Percentiles rank a stretch among this genome's conserved stretches.
These are phyloP conservation scores for Brachynemurus nebulosus DNA, from an alignment of 2,888 invertebrate genomes.

Conservation along the genomic window DNA sequence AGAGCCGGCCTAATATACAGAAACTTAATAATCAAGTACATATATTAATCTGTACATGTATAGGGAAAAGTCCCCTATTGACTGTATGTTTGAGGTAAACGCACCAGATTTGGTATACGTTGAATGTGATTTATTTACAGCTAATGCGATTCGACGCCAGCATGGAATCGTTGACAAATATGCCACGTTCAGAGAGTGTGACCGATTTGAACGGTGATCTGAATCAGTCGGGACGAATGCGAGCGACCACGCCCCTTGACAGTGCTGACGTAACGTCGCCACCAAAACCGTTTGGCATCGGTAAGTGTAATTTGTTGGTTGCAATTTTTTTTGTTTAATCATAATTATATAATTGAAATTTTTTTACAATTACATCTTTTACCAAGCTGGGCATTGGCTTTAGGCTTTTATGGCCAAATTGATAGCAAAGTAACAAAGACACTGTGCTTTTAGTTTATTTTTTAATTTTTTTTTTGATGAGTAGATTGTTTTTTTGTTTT, in stretches of 20 bases:
- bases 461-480: too few species aligned
- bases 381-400: slow-evolving; percentile 1
- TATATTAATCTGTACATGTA: too few species aligned
- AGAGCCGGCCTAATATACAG: too few species aligned
- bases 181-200: slow-evolving; percentile 71
- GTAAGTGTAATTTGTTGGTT: slow-evolving; percentile 38
- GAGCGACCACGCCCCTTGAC: slow-evolving; percentile 24
- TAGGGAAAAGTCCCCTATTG: too few species aligned
- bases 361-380: neutral
- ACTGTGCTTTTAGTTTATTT: too few species aligned
- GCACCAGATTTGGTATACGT: too few species aligned
- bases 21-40: too few species aligned
- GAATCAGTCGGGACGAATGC: slow-evolving; percentile 21
- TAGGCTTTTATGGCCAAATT: too few species aligned
- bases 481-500: too few species aligned
- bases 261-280: slow-evolving; percentile 38
- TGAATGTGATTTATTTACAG: too few species aligned
- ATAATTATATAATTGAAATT: neutral
- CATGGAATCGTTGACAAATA: slow-evolving; percentile 58
- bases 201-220: slow-evolving; percentile 63
- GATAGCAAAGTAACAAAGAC: too few species aligned
- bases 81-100: too few species aligned
- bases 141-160: slow-evolving; percentile 70
- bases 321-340: neutral
- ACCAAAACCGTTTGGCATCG: slow-evolving; percentile 70